phyloP scores from a whole-genome alignment of 2,797 vertebrate species.

The Alfaro cultratus region DNA sequence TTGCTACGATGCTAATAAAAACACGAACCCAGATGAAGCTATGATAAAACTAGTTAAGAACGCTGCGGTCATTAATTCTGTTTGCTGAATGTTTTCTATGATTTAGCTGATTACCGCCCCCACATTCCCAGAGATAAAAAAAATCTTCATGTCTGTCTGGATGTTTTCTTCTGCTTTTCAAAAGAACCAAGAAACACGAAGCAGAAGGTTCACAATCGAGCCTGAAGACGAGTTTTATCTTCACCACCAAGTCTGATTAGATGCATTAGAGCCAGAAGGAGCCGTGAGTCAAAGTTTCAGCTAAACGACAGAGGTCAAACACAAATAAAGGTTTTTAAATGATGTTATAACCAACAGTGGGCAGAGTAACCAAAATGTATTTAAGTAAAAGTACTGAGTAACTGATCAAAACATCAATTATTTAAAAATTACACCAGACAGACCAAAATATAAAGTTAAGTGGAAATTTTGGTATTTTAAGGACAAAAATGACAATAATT shows the following conservation, averaged over 20 bases:
- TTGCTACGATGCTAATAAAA: constrained; percentile 17
- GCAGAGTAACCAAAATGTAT: no score
- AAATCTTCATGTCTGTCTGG: constrained; percentile 24
- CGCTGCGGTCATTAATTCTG: constrained; percentile 43
- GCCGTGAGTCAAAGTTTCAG: neutral
- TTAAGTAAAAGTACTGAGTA: no score
- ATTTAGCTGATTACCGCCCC: constrained; percentile 32
- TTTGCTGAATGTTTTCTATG: constrained; percentile 47
- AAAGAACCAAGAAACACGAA: constrained; percentile 27
- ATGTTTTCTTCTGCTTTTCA: constrained; percentile 39
- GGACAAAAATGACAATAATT: no score
- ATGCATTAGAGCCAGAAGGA: neutral
- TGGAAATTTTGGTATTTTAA: no score
- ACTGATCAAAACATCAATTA: no score
- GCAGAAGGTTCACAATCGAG: constrained; percentile 15
- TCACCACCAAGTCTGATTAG: constrained; percentile 1
- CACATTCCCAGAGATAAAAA: constrained; percentile 24
- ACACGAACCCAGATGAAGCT: constrained; percentile 33
- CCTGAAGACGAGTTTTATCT: constrained; percentile 15
- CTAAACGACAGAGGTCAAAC: neutral
- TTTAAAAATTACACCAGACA: no score
- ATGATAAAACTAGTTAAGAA: constrained; percentile 46
- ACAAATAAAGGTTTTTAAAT: constrained; percentile 9
- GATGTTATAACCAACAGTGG: neutral
- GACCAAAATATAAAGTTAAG: no score